phyloP scores from a whole-genome alignment of 2,113 vertebrate genomes.

The Nothobranchius kuhntae region DNA sequence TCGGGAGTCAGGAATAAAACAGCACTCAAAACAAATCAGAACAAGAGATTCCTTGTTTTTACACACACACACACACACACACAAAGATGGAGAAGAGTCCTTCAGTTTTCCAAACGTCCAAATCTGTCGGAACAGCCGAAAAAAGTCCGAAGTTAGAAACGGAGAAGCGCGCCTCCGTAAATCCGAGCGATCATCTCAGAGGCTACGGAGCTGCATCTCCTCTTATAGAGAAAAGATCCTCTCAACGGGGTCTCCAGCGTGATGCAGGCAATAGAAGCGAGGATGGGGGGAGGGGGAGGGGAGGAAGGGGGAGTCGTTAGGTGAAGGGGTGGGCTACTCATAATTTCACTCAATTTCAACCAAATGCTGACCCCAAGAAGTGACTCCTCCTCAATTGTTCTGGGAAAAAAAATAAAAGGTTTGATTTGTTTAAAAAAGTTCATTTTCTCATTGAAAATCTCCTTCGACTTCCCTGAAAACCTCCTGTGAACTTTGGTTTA shows the following conservation, averaged over 20 bases:
- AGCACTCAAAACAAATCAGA: not conserved
- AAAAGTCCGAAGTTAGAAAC: slow-evolving; percentile 62
- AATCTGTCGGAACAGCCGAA: too few relatives aligned
- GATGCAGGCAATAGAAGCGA: slow-evolving; percentile 66
- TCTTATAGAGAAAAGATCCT: slow-evolving; percentile 82
- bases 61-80: not conserved
- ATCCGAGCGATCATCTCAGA: slow-evolving; percentile 79
- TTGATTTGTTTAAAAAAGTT: not conserved
- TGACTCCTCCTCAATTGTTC: slow-evolving; percentile 63
- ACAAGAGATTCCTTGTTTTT: slow-evolving; percentile 41
- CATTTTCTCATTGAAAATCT: slow-evolving; percentile 1
- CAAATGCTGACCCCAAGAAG: slow-evolving; percentile 70
- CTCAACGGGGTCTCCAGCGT: slow-evolving; percentile 81
- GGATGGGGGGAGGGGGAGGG: slow-evolving; percentile 43
- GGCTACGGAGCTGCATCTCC: slow-evolving; percentile 74
- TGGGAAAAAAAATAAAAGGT: slow-evolving; percentile 1
- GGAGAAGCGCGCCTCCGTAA: slow-evolving; percentile 72
- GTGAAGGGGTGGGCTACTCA: slow-evolving; percentile 71
- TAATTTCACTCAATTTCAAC: slow-evolving; percentile 76
- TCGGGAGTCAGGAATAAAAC: slow-evolving; percentile 21
- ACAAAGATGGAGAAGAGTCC: not conserved
- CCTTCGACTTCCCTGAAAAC: not conserved
- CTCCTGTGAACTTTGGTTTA: not conserved
- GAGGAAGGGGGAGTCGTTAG: slow-evolving; percentile 53
- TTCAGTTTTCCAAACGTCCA: slow-evolving; percentile 1